A percentile compares a stretch with the other conserved stretches of the same genome.
Conservation (phyloP, 2,888 invertebrate genomes). For the Ichneumon xanthorius region DNA sequence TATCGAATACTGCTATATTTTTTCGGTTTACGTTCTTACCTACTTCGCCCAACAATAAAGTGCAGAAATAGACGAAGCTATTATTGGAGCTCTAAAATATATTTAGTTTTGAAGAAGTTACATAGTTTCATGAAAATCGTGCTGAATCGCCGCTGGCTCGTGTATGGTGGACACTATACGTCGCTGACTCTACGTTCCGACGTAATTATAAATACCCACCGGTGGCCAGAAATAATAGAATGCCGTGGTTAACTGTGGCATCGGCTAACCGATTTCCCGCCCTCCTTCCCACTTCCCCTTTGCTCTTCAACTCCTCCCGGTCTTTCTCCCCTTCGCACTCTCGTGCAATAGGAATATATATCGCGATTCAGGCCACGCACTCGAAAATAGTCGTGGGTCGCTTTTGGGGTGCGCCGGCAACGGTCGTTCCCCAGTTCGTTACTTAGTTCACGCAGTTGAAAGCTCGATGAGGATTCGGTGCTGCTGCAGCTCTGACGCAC, state of each 20-base stretch:
- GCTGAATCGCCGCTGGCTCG: neutral
- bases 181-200: conserved; percentile 27
- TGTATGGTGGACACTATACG: neutral
- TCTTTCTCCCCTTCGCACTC: conserved; percentile 48
- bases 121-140: conserved; percentile 9
- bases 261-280: conserved; percentile 63
- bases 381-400: conserved; percentile 77
- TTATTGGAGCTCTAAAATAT: neutral
- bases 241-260: conserved; percentile 57
- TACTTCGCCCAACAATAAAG: neutral
- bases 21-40: neutral
- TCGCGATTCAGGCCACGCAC: conserved; percentile 76
- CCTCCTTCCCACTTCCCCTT: conserved; percentile 33
- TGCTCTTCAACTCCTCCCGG: conserved; percentile 38
- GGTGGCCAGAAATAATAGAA: conserved; percentile 72
- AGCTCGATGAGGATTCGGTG: conserved; percentile 44
- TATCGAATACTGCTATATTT: neutral
- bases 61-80: neutral
- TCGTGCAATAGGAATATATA: conserved; percentile 69
- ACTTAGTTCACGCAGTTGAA: conserved; percentile 21
- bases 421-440: conserved; percentile 53
- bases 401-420: conserved; percentile 73
- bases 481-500: conserved; percentile 53
- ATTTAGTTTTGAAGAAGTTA: neutral
- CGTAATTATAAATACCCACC: conserved; percentile 69